phyloP scores from a whole-genome alignment of 2,113 vertebrate species.

The Gavialis gangeticus region DNA sequence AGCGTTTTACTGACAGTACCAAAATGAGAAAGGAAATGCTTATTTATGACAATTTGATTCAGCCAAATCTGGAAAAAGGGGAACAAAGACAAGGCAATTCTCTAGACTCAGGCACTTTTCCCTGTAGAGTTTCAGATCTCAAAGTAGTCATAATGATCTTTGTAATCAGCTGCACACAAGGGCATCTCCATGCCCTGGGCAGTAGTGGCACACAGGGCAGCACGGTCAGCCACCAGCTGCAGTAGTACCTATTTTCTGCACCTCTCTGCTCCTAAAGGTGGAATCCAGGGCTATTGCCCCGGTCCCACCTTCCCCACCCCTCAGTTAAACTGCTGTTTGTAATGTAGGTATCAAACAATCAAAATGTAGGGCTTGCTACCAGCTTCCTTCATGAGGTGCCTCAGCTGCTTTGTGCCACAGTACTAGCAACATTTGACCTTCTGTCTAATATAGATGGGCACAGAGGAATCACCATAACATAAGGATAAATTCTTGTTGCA shows the following conservation, averaged over 20 bases:
- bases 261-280: too few species aligned
- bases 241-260: too few species aligned
- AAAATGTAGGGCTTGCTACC: not conserved
- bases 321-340: not conserved
- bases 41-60: not conserved
- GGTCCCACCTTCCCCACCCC: too few species aligned
- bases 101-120: rapidly evolving
- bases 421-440: not conserved
- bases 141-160: not conserved
- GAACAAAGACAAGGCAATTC: not conserved
- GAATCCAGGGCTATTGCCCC: too few species aligned
- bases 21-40: not conserved
- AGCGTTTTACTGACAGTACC: not conserved
- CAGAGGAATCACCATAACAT: not conserved
- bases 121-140: not conserved
- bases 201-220: too few species aligned
- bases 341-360: not conserved
- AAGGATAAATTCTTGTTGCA: not conserved
- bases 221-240: too few species aligned
- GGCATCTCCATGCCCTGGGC: not conserved
- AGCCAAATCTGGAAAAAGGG: not conserved
- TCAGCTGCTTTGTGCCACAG: rapidly evolving
- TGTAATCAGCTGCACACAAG: not conserved
- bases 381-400: not conserved
- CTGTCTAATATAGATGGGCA: not conserved